Conservation (phyloP, 1,140 invertebrate genomes). For the Mercenaria mercenaria region DNA sequence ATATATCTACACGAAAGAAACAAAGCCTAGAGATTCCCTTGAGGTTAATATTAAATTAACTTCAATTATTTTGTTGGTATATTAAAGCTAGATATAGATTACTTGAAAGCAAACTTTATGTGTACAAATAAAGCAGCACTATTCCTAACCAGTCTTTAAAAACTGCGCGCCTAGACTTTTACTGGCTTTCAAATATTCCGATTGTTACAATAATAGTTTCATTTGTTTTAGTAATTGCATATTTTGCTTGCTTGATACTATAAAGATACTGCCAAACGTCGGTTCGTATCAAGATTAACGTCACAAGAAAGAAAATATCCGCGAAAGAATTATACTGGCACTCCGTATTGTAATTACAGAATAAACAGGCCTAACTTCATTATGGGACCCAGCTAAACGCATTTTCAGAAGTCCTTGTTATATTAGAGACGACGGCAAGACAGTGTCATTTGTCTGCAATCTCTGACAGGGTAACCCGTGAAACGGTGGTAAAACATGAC, state of each 20-base stretch:
- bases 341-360: conserved; percentile 37
- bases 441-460: conserved; percentile 44
- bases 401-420: conserved; percentile 29
- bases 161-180: no score
- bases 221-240: conserved; percentile 60
- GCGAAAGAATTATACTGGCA: conserved; percentile 48
- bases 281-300: conserved; percentile 44
- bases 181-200: background rate
- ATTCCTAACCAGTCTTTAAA: no score
- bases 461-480: conserved; percentile 30
- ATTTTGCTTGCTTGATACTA: conserved; percentile 51
- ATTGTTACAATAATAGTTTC: background rate
- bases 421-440: conserved; percentile 32
- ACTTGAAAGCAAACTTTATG: no score
- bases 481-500: conserved; percentile 38
- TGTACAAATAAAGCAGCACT: no score
- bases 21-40: no score
- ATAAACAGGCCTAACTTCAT: conserved; percentile 43
- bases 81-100: no score
- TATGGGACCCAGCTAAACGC: conserved; percentile 6
- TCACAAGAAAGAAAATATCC: conserved; percentile 45
- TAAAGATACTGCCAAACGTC: conserved; percentile 51
- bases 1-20: no score
- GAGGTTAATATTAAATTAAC: no score
- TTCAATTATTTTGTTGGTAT: no score